These are phyloP conservation scores for Buathra laborator DNA, from an alignment of 2,888 invertebrate species.

Conservation along the genomic window DNA sequence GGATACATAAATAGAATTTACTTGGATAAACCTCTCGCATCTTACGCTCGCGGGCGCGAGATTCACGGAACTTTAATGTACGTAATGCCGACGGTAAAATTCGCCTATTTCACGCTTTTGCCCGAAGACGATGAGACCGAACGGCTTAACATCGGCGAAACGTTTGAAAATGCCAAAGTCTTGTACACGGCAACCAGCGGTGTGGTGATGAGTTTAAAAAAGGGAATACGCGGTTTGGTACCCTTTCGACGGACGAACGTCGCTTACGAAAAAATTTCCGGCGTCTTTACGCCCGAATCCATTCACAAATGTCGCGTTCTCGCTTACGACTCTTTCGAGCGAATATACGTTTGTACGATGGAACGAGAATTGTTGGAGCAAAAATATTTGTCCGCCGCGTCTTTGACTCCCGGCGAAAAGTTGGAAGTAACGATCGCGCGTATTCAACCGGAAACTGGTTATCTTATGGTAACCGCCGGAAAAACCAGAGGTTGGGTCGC, in stretches of 20 bases:
- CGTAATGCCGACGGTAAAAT: slow-evolving; percentile 89
- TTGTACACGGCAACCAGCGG: slow-evolving; percentile 84
- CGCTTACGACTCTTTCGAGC: slow-evolving; percentile 89
- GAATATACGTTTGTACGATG: slow-evolving; percentile 89
- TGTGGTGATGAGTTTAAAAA: slow-evolving; percentile 79
- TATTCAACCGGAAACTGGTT: slow-evolving; percentile 74
- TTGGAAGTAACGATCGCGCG: slow-evolving; percentile 75
- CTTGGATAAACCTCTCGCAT: slow-evolving; percentile 74
- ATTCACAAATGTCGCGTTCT: slow-evolving; percentile 87
- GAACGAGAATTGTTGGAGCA: slow-evolving; percentile 87
- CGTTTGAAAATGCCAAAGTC: slow-evolving; percentile 88
- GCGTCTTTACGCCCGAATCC: slow-evolving; percentile 85
- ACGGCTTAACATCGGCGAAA: slow-evolving; percentile 86
- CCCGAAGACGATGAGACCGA: slow-evolving; percentile 77
- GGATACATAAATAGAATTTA: slow-evolving; percentile 84
- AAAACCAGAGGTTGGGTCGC: slow-evolving; percentile 76
- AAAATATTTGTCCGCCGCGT: slow-evolving; percentile 85
- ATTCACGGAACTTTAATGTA: slow-evolving; percentile 86
- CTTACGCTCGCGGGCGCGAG: slow-evolving; percentile 73
- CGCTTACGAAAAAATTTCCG: slow-evolving; percentile 83
- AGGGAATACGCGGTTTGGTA: slow-evolving; percentile 79
- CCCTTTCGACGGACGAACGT: slow-evolving; percentile 78
- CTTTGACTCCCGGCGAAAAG: slow-evolving; percentile 76
- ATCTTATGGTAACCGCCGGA: slow-evolving; percentile 76
- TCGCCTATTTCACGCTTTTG: slow-evolving; percentile 88